Conservation (phyloP, 2,888 invertebrate genomes). For the Ornithoptera priamus region DNA sequence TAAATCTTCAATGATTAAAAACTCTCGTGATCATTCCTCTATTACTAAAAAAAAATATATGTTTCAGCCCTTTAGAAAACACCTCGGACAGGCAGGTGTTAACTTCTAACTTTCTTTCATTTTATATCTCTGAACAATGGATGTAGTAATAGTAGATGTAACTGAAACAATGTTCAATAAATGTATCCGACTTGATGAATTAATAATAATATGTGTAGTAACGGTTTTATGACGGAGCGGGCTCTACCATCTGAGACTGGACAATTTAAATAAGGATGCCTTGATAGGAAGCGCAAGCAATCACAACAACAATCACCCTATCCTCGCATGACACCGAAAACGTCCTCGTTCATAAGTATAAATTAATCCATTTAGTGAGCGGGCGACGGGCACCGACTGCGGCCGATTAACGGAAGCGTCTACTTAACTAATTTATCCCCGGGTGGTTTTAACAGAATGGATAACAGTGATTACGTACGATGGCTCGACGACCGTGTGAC, state of each 20-base stretch:
- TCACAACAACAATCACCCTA: slow-evolving; percentile 78
- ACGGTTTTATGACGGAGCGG: slow-evolving; percentile 15
- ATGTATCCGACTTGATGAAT: not conserved
- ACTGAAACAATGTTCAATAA: no score
- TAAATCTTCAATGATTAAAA: no score
- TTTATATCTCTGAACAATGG: no score
- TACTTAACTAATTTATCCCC: slow-evolving; percentile 81
- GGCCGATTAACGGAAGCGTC: slow-evolving; percentile 80
- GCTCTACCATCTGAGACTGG: slow-evolving; percentile 36
- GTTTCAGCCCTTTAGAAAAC: no score
- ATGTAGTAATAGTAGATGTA: no score
- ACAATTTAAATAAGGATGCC: slow-evolving; percentile 66
- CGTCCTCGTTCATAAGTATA: slow-evolving; percentile 80
- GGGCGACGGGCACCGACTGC: slow-evolving; percentile 70
- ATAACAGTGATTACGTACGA: slow-evolving; percentile 78
- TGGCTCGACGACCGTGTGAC: slow-evolving; percentile 65
- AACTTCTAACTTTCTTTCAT: no score
- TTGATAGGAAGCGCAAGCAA: slow-evolving; percentile 76
- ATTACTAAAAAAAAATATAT: no score
- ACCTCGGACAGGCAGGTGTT: no score
- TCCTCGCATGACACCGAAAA: slow-evolving; percentile 79
- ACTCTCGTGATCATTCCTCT: no score
- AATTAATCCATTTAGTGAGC: slow-evolving; percentile 80
- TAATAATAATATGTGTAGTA: slow-evolving; percentile 11
- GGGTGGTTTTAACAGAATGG: slow-evolving; percentile 81